Base-by-base conservation (phyloP, 2,888 invertebrate species). In the Crioceris asparagi region DNA sequence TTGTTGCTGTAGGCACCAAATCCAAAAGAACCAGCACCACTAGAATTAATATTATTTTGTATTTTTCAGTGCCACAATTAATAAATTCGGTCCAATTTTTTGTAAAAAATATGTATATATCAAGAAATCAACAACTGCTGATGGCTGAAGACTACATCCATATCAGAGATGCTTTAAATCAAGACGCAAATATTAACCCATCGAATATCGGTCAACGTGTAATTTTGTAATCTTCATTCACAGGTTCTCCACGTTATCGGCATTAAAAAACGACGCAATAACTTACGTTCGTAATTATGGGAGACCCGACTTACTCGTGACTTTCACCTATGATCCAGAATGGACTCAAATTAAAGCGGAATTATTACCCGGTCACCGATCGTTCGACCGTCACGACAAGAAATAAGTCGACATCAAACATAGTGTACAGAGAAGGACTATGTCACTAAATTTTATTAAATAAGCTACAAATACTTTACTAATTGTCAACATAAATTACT, bases 171-270 rank as follows among this genome's bases (percentile, higher is more conserved):
- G 14, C 29, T 12, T 29, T 29, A 29, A 29, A 29, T 12, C 29
- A 29, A 29, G 29, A 29, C 11, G 29, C 6, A 29, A 29, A 29
- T 12, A 11, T 29, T 7, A 11, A 29, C 29, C 11, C 11, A 29
- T 29, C 29, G 11, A 29, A 29, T 12, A 29, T 29, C 29, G 29
- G 29, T 29, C 29, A 29, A 29, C 29, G 29, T 11, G 29, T 29
- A 29, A 29, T 29, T 11, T 12, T 29, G 29, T 11, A 7, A 11
- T 29, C 29, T 29, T 29, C 29, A 12, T 11, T 29, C 29, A 29
- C n/a, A 29, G 29, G 29, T 29, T 29, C 29, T 29, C 29, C 29
- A 12, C 29, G 29, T 29, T 29, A 29, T 29, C 29, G 6, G 14
- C 29, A 29, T 8, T 6, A 21, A 21, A 21, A 21, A 21, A 21